Percentiles rank a stretch among this genome's conserved stretches.
Conservation (phyloP, 2,888 invertebrate genomes). For the Cerastoderma edule region DNA sequence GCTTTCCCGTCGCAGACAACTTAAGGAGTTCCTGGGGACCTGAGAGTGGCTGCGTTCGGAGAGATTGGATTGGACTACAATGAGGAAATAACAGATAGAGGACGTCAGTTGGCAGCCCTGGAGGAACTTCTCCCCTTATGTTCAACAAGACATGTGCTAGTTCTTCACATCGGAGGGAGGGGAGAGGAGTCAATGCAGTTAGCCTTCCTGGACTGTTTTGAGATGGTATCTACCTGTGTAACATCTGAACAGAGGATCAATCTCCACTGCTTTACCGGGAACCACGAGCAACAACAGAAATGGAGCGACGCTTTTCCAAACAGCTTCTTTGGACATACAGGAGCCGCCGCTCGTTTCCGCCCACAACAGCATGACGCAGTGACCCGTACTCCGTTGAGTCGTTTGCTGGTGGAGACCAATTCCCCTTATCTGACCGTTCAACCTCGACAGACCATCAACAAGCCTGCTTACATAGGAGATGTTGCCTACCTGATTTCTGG, state of each 20-base stretch:
- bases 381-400: background rate
- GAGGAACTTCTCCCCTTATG: no score
- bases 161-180: no score
- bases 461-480: slow-evolving; percentile 15
- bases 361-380: slow-evolving; percentile 12
- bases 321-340: slow-evolving; percentile 20
- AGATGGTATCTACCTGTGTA: background rate
- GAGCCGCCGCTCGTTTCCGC: background rate
- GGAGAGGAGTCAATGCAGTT: no score
- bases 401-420: slow-evolving; percentile 18
- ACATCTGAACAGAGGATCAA: slow-evolving; percentile 24
- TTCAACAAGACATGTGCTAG: no score
- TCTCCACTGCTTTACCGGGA: slow-evolving; percentile 19
- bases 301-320: slow-evolving; percentile 30
- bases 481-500: background rate
- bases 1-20: no score
- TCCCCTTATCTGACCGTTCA: slow-evolving; percentile 22
- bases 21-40: no score
- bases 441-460: slow-evolving; percentile 10
- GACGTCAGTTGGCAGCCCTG: no score
- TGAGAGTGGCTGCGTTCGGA: no score
- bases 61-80: no score
- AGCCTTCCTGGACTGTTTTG: slow-evolving; percentile 12
- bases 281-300: background rate
- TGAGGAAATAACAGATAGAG: no score